Evolutionary conservation across 2,888 invertebrate genomes (phyloP), one percentile per base, ranked within the genome.

Genomic region (Iselma pallidipennis): DNA sequence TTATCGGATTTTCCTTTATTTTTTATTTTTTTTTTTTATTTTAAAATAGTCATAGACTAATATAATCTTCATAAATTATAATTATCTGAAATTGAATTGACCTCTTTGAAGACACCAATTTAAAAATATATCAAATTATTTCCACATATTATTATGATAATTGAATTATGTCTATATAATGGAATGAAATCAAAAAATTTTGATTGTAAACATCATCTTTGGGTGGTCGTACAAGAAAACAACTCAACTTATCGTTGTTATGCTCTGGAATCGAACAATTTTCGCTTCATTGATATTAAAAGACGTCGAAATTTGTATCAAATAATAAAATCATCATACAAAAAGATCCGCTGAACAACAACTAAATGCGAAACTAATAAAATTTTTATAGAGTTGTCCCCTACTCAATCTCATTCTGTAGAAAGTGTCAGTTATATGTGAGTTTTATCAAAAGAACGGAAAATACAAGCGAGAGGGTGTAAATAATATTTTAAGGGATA

Each of bases 41-140:
- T 61, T 31, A 14, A 37, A 55, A 69, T 66, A 66, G 67, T 66
- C 67, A 68, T 66, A 57, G 25, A 61, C 58, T 21, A 45, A 57
- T 61, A 61, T 52, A 69, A 68, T 71, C 65, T 66, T 62, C 61
- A 71, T 72, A 72, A 73, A 73, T 73, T 69, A 68, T 25, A 57
- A 45, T 72, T 74, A 76, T 76, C 76, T 74, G 60, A 73, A 76
- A 75, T 75, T 74, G 72, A 74, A 67, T 75, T 75, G 75, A 75
- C 74, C 75, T 65, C 52, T 66, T 60, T 70, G 71, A 28, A 33
- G 52, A 66, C 74, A 74, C 70, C 69, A 69, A 74, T 73, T 74
- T 67, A 69, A 70, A 72, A 72, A 72, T 68, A 74, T 74, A 72
- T 70, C 64, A 69, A 74, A 74, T 74, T 71, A 69, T 66, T 74